Evolutionary conservation across 2,113 vertebrate species (phyloP), one percentile per base, ranked within the genome.

Genomic region (Lethenteron reissneri): DNA sequence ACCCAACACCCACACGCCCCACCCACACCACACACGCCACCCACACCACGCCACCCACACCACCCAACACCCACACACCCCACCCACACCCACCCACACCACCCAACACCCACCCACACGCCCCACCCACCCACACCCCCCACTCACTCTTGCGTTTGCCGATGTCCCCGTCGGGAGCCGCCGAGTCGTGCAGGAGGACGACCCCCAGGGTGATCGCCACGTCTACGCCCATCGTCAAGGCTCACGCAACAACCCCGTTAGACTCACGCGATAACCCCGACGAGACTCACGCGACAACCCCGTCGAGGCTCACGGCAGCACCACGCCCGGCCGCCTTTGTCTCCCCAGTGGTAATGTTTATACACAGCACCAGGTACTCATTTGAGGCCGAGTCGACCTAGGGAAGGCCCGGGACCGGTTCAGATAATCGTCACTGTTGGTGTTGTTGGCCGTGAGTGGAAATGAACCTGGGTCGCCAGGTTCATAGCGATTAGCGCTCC

Each of bases 161-260:
- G 56, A 91, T 83, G 75, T 97, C 92, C 81, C 95, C 77, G 75
- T 89, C 86, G 74, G 89, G 91, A 4, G 89, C 90, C 57, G 90
- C 91, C 56, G 94, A 92, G 78, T 97, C 89, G 1, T 91, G 90
- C 57, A 97, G 81, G 70, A 97, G 86, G 13, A 97, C 88, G 76
- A 97, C 92, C n/a, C 94, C 92, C 76, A 92, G 81, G 75, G 92
- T 96, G 70, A 97, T 85, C 2, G 87, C 94, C 58, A 84, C 88
- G 82, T 97, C 94, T 96, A 5, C 6, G 41, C 41, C 3, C 41
- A 41, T 41, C 41, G 41, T 41, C 3, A 41, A 41, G 41, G 6
- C 41, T 41, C 41, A 41, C 41, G 75, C 41, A 75, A 71, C 10
- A 73, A 74, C 1, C 2, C 12, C 73, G 72, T 3, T 3, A 6